Percentiles rank a stretch among this genome's conserved stretches.
These are phyloP conservation scores for Hycleus cichorii DNA, from an alignment of 1,140 invertebrate species.

Conservation along the genomic window DNA sequence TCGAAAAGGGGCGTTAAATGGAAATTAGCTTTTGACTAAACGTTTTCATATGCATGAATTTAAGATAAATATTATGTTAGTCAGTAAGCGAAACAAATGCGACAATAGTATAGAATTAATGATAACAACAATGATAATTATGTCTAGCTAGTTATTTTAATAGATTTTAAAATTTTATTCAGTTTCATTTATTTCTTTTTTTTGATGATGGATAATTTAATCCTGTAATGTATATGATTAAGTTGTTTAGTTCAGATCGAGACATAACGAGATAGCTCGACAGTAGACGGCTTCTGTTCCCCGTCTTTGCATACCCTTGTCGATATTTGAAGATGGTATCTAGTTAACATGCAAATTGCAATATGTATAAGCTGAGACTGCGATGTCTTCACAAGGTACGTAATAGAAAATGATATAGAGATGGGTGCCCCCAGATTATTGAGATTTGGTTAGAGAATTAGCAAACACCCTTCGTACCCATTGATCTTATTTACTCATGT, in stretches of 20 bases:
- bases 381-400: conserved; percentile 15
- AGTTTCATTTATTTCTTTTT: too few relatives aligned
- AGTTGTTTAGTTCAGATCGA: conserved; percentile 22
- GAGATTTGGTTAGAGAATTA: conserved; percentile 15
- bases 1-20: conserved; percentile 27
- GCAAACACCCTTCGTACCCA: not conserved
- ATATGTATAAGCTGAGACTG: conserved; percentile 24
- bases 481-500: too few relatives aligned
- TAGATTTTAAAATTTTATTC: too few relatives aligned
- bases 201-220: too few relatives aligned
- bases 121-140: conserved; percentile 2
- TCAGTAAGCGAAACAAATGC: too few relatives aligned
- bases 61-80: conserved; percentile 5
- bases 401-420: conserved; percentile 26
- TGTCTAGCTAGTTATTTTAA: too few relatives aligned
- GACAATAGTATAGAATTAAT: conserved; percentile 1
- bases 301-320: conserved; percentile 23
- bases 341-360: conserved; percentile 40
- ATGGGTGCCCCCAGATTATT: conserved; percentile 16
- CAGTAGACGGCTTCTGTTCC: not conserved
- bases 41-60: conserved; percentile 34
- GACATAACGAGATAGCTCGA: conserved; percentile 16
- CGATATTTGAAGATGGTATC: conserved; percentile 38
- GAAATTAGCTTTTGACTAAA: conserved; percentile 31
- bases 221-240: conserved; percentile 31